Percentiles rank a stretch among this genome's conserved stretches.
Evolutionary conservation across 2,797 vertebrate genomes (phyloP).

Genomic region (Octomys mimax): DNA sequence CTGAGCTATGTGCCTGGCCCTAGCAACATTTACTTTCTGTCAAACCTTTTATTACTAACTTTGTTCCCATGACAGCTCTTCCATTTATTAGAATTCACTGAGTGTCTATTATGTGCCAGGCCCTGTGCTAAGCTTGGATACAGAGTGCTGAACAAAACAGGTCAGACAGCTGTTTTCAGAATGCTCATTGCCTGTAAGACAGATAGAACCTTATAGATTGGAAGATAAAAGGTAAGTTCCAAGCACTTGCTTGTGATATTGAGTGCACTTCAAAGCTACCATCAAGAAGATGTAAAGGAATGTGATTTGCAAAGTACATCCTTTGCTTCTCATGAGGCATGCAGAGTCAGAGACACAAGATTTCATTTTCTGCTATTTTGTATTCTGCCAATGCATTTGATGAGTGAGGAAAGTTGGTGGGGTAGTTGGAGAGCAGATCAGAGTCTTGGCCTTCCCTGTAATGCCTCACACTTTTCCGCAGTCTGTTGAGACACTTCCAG

Average conservation of each 20-base stretch:
- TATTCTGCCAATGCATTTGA: background rate
- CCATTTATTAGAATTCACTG: background rate
- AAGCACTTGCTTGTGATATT: background rate
- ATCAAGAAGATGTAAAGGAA: background rate
- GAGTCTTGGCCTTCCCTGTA: background rate
- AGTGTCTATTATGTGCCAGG: background rate
- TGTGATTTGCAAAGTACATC: background rate
- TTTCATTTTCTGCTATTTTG: background rate
- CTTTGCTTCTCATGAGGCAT: background rate
- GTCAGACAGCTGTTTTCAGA: background rate
- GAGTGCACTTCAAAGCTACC: background rate
- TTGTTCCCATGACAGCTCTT: conserved; percentile 9
- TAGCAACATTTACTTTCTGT: background rate
- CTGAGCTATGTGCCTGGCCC: too few relatives aligned
- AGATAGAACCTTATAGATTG: background rate
- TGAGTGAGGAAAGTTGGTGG: background rate
- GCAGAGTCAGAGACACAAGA: background rate
- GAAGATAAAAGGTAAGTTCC: background rate
- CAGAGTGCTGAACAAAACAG: background rate
- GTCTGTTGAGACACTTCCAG: background rate
- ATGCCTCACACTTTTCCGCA: background rate
- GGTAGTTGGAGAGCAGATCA: background rate
- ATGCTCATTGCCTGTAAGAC: background rate
- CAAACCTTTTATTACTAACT: background rate
- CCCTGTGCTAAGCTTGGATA: background rate